These are phyloP conservation scores for Erpornis zantholeuca DNA, from an alignment of 2,113 vertebrate species.

Conservation along the genomic window DNA sequence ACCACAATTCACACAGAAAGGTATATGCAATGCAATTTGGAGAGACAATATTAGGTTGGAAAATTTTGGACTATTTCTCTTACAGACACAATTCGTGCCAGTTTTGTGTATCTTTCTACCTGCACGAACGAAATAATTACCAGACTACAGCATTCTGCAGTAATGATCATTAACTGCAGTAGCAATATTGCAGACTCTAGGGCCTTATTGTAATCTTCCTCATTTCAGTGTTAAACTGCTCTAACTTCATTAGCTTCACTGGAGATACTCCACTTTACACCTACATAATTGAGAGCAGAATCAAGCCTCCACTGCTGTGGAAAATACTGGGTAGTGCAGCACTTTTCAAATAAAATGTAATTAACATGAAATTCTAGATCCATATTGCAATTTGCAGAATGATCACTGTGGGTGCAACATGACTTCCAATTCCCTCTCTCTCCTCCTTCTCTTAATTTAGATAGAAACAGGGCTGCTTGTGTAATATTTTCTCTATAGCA, in stretches of 20 bases:
- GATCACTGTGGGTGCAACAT: conserved; percentile 54
- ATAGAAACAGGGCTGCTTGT: conserved; percentile 32
- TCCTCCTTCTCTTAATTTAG: conserved; percentile 7
- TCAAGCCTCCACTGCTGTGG: conserved; percentile 48
- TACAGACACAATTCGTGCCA: background rate
- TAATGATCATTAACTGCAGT: conserved; percentile 54
- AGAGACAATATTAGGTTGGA: background rate
- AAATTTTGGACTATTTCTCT: conserved; percentile 18
- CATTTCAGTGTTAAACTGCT: conserved; percentile 45
- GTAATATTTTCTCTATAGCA: conserved; percentile 19
- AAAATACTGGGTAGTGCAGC: conserved; percentile 53
- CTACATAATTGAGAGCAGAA: conserved; percentile 57
- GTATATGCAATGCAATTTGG: background rate
- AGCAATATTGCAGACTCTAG: conserved; percentile 52
- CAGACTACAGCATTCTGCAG: conserved; percentile 43
- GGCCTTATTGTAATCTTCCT: conserved; percentile 59
- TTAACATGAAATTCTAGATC: conserved; percentile 61
- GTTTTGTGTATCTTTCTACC: conserved; percentile 36
- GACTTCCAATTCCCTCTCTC: conserved; percentile 53
- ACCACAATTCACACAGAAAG: background rate
- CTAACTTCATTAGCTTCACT: conserved; percentile 54
- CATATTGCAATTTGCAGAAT: conserved; percentile 63
- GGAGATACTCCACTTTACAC: conserved; percentile 55
- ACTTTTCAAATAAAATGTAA: conserved; percentile 63
- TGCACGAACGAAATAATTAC: background rate